Conservation (phyloP, 2,113 vertebrate species). For the Hucho hucho region DNA sequence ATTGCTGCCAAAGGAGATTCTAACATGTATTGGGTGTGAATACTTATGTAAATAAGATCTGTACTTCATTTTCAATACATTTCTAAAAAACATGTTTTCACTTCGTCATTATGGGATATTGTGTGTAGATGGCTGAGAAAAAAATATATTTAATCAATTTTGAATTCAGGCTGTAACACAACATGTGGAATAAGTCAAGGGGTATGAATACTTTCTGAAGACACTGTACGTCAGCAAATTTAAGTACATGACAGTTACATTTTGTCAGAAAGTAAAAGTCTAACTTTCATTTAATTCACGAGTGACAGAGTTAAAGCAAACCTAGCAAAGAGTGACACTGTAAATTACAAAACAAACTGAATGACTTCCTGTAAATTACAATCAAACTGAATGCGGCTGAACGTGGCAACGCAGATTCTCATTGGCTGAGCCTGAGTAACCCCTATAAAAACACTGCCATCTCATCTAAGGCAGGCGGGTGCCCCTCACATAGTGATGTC, state of each 20-base stretch:
- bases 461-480: too few species aligned
- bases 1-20: too few species aligned
- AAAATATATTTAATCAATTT: too few species aligned
- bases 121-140: too few species aligned
- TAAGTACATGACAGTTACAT: conserved; percentile 4
- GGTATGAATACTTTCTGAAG: too few species aligned
- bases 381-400: background rate
- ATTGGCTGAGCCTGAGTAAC: background rate
- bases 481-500: conserved; percentile 80
- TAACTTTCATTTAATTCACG: conserved; percentile 10
- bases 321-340: conserved; percentile 1
- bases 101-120: too few species aligned
- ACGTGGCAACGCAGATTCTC: background rate
- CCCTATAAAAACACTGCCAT: background rate
- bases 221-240: background rate
- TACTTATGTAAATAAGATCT: too few species aligned
- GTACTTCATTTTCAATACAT: background rate
- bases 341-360: too few species aligned
- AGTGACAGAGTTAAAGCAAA: conserved; percentile 28
- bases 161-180: too few species aligned
- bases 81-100: too few species aligned
- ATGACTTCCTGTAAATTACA: background rate
- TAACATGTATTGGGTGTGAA: background rate
- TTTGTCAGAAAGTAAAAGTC: background rate
- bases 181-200: too few species aligned